Base-by-base conservation (phyloP, 2,797 vertebrate genomes). In the Urophycis tenuis region DNA sequence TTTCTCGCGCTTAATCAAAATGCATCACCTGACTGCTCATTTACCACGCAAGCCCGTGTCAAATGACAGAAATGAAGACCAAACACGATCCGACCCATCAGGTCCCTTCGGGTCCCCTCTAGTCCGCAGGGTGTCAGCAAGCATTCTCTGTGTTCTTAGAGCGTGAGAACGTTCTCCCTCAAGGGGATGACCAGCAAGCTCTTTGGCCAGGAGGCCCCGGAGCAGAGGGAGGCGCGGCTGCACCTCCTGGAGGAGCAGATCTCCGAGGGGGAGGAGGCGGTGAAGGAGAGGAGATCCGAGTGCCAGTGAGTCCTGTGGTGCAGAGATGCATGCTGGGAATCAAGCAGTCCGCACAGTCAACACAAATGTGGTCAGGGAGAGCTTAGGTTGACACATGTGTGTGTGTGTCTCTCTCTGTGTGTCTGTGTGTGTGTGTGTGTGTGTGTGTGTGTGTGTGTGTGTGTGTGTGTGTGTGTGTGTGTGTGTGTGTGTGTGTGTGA, bases 141-240 rank as follows among this genome's bases (percentile, higher is more conserved):
- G 4, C 35, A 10, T 53, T 8, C 19, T 64, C 1, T 64, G 53
- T 64, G 7, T 64, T 30, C 19, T 25, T 86, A 98, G 97, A 97
- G 95, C 3, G 92, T 98, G 74, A 93, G 94, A 84, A 96, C 96
- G 0, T 99, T 99, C 89, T 98, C 97, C 64, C 89, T 99, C 75
- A 98, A 98, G 85, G 97, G 97, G 14, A 95, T 98, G 95, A 98
- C 96, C 84, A 97, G 94, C 89, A 99, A 98, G 85, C 94, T 99
- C 14, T 99, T 99, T 11, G 97, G 97, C 60, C 97, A 98, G 85
- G 97, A 99, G 90, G 95, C 95, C 1, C 94, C 96, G 0, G 97
- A 98, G 91, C 96, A 97, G 87, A 94, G 96, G 83, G 96, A 97
- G 87, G 93, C 94, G 85, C 93, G 95, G 72, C 89, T 98, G 81